These are phyloP conservation scores for Pitangus sulphuratus DNA, from an alignment of 2,797 vertebrate genomes.

Conservation along the genomic window DNA sequence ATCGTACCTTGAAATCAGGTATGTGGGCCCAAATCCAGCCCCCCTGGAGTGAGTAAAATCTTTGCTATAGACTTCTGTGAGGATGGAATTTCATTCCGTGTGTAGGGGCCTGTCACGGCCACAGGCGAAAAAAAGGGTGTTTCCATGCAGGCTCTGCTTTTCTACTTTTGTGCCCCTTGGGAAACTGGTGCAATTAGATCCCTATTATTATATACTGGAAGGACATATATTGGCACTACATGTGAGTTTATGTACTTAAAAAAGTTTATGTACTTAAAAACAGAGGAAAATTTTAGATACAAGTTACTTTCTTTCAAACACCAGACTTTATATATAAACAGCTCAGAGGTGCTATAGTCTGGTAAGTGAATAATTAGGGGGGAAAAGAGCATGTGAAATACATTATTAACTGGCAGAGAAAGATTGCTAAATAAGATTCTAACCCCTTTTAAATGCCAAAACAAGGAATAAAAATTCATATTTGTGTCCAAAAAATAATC, in stretches of 20 bases:
- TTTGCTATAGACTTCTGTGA: neutral
- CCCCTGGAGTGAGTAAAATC: neutral
- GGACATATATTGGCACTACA: conserved; percentile 27
- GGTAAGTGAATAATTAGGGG: conserved; percentile 25
- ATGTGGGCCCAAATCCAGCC: conserved; percentile 7
- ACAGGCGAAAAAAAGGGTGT: conserved; percentile 40
- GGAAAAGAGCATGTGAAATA: conserved; percentile 4
- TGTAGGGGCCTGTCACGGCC: neutral
- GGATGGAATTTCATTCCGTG: conserved; percentile 32
- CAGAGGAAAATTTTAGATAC: conserved; percentile 25
- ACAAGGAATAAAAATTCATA: neutral
- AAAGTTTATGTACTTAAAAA: conserved; percentile 11
- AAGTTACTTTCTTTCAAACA: conserved; percentile 38
- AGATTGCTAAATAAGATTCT: neutral
- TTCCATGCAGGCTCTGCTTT: conserved; percentile 36
- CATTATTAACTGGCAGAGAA: conserved; percentile 3
- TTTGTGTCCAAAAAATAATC: neutral
- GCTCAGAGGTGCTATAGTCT: conserved; percentile 10
- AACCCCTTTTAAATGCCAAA: conserved; percentile 1
- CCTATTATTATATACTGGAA: conserved; percentile 25
- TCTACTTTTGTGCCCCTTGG: conserved; percentile 14
- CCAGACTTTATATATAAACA: conserved; percentile 64
- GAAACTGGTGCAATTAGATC: conserved; percentile 43
- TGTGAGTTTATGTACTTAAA: neutral
- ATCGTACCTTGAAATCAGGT: conserved; percentile 33